Base-by-base conservation (phyloP, 2,797 vertebrate genomes). In the Adelosebastes latens region DNA sequence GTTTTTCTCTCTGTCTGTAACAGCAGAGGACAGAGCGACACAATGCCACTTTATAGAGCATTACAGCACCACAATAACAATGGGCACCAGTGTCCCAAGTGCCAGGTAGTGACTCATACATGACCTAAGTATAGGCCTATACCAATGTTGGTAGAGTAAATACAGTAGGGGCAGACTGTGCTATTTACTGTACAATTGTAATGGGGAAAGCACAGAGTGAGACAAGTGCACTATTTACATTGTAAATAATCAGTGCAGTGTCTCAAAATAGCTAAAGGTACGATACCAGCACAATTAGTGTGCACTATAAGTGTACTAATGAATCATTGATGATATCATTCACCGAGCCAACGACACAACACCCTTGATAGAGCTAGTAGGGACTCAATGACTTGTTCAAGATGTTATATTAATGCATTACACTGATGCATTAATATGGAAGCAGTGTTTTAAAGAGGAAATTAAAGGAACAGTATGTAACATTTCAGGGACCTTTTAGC, bases 71-170 rank as follows among this genome's bases (percentile, higher is more conserved):
- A 83, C 76, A 52, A 59, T 63, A 75, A 96, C 96, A 96, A 96
- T 94, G 86, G 89, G 52, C 64, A 31, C 60, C 82, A 95, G 93
- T 96, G 95, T 96, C 81, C 77, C 74, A 80, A 91, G 94, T 94
- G 92, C 94, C 93, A 95, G 94, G 94, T 94, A 94, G 94, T 96
- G 94, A 96, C 94, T 96, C 94, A 94, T 92, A 70, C 88, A 93
- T 95, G 93, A 95, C 93, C 94, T 94, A 95, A 93, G 91, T 25
- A 86, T n/a, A n/a, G 85, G 82, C 85, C 89, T 89, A 60, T 90
- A 93, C 70, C 82, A 89, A 67, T 77, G 83, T 52, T 90, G 70
- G 80, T 84, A 80, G 73, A 82, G 77, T 73, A 85, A 86, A 87
- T 92, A 92, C 86, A 90, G 80, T 86, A 68, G 70, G 52, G 18